Evolutionary conservation across 2,888 invertebrate species (phyloP), one percentile per base, ranked within the genome.

Genomic region (Uropetala carovei): DNA sequence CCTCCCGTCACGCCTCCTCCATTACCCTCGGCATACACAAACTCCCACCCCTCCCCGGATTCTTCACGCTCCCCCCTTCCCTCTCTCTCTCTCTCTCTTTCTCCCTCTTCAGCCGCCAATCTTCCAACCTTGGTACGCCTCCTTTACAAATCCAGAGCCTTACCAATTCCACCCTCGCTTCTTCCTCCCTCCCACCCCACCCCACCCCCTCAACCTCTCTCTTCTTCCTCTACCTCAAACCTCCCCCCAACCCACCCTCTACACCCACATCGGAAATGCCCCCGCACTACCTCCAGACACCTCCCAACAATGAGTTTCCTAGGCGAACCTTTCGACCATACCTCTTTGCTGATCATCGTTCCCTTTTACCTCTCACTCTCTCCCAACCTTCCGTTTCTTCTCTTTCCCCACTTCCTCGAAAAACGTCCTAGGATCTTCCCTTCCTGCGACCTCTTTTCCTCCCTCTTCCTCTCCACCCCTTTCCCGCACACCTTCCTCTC

Each of bases 91-190:
- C n/a, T n/a, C n/a, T 30, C 43, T 30, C 83, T 75, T 56, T 60
- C 89, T 30, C 89, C 27, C 59, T 64, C 89, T 83, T 83, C 89
- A 89, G 43, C 60, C 89, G 89, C 89, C 89, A 89, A 89, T 89
- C 89, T 89, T 89, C 89, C 89, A 43, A 75, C 75, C 89, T 60
- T 64, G 64, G 30, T 16, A 30, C 86, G 86, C 86, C 64, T 89
- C 89, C 86, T 86, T 86, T 89, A 68, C 89, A 89, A 89, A 89
- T 89, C 89, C 89, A 18, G 43, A 59, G 59, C 58, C 58, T 27
- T 58, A 89, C 30, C n/a, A 64, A 43, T 27, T 30, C 89, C 30
- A 16, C 89, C 60, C 64, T 43, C 85, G 11, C 85, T 57, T 57
- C 13, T 14, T 57, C 7, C 22, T 18, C 18, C 83, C 43, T n/a